Evolutionary conservation across 2,797 vertebrate species (phyloP).

Genomic region (Halcyon smyrnensis): DNA sequence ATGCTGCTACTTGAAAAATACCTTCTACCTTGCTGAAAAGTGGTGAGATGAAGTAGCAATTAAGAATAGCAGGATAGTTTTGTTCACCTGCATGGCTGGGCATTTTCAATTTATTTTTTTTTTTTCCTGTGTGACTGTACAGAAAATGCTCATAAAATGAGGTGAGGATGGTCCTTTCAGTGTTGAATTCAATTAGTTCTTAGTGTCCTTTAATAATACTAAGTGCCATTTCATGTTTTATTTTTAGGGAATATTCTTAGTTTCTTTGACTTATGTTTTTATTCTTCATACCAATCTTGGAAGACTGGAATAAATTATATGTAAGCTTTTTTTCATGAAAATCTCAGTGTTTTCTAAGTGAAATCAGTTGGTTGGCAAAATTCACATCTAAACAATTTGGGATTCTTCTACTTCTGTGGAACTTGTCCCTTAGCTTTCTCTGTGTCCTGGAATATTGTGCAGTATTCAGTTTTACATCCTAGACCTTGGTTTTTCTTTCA

Average conservation of each 20-base stretch:
- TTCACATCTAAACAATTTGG: neutral
- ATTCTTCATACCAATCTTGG: neutral
- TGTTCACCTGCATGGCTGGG: neutral
- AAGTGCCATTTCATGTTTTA: neutral
- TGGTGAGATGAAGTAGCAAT: conserved; percentile 23
- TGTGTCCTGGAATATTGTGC: neutral
- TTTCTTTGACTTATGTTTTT: neutral
- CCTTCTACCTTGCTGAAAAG: conserved; percentile 19
- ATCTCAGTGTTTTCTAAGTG: neutral
- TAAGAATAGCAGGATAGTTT: conserved; percentile 49
- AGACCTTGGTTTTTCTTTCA: neutral
- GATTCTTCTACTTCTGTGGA: neutral
- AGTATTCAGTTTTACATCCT: neutral
- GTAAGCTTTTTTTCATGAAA: neutral
- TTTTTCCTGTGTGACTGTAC: neutral
- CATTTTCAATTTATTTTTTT: neutral
- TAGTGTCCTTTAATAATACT: neutral
- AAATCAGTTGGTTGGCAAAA: neutral
- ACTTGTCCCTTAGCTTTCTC: neutral
- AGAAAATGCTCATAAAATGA: neutral
- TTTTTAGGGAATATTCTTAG: neutral
- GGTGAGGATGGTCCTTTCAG: neutral
- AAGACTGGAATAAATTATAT: neutral
- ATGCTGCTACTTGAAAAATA: conserved; percentile 44
- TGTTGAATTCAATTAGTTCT: neutral